phyloP scores from a whole-genome alignment of 1,140 invertebrate species.

The Bombus breviceps region DNA sequence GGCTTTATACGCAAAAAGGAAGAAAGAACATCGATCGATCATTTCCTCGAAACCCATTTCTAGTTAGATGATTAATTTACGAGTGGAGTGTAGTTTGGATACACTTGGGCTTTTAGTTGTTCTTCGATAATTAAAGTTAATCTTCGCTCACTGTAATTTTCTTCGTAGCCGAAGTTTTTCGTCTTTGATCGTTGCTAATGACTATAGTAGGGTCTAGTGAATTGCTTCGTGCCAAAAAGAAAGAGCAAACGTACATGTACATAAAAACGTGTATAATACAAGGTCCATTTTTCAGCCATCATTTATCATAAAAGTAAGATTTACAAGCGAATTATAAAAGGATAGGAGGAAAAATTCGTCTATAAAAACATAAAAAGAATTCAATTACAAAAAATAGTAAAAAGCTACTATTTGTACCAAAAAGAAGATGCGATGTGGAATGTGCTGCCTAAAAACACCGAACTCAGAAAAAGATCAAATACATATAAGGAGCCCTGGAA shows the following conservation, averaged over 20 bases:
- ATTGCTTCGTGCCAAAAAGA: too few relatives aligned
- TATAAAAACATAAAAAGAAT: not conserved
- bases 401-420: not conserved
- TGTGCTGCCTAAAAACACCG: not conserved
- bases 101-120: not conserved
- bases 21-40: not conserved
- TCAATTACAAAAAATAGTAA: not conserved
- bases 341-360: not conserved
- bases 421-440: not conserved
- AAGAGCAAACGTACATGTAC: too few relatives aligned
- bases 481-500: not conserved
- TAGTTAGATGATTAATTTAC: not conserved
- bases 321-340: not conserved
- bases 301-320: not conserved
- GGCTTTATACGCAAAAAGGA: not conserved
- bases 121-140: slow-evolving; percentile 7
- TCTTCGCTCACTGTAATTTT: not conserved
- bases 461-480: not conserved
- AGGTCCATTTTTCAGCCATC: not conserved
- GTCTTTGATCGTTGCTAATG: not conserved
- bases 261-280: not conserved
- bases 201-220: not conserved
- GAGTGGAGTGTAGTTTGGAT: not conserved
- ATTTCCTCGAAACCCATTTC: slow-evolving; percentile 1
- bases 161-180: not conserved